Base-by-base conservation (phyloP, 2,888 invertebrate species). In the Amitus sp. region DNA sequence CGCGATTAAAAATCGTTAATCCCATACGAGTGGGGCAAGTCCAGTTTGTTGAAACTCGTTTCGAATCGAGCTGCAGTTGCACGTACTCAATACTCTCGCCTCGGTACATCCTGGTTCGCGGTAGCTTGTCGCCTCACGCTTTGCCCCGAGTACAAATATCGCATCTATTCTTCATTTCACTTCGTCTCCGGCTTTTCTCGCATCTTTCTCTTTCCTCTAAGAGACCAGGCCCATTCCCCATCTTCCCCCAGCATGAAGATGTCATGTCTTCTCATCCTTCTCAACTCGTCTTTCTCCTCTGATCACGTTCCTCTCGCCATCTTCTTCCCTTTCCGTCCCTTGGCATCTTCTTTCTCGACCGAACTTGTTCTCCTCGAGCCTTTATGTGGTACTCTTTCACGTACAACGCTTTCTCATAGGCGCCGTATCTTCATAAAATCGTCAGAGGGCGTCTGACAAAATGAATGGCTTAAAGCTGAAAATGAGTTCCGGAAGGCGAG, bases 21-120 rank as follows among this genome's bases (percentile, higher is more conserved):
- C 34, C 3, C 2, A 2, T 3, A 9, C 17, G 39, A 17, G 7
- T 2, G 39, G 39, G 15, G 39, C 39, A 39, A 15, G 15, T 39
- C 13, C 23, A 39, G 15, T 15, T 39, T 13, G 34, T 34, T 13
- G 39, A 17, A 39, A 39, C 39, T 39, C 39, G 39, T 39, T n/a
- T 39, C 39, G 39, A 39, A 17, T 39, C 39, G 15, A 39, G 39
- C 39, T 39, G 39, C 15, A 39, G 13, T 39, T 39, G 39, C 39
- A 39, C 15, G 23, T 39, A 39, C 39, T 39, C 39, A 39, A n/a
- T n/a, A n/a, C 39, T 39, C 39, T 39, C 15, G 39, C 15, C 39
- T 15, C 15, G 39, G 7, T 15, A 17, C n/a, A n/a, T n/a, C n/a
- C n/a, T n/a, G n/a, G n/a, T n/a, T n/a, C n/a, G 23, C 23, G 23